These are phyloP conservation scores for Drosophila differens DNA, from an alignment of 2,888 invertebrate species.

Conservation along the genomic window DNA sequence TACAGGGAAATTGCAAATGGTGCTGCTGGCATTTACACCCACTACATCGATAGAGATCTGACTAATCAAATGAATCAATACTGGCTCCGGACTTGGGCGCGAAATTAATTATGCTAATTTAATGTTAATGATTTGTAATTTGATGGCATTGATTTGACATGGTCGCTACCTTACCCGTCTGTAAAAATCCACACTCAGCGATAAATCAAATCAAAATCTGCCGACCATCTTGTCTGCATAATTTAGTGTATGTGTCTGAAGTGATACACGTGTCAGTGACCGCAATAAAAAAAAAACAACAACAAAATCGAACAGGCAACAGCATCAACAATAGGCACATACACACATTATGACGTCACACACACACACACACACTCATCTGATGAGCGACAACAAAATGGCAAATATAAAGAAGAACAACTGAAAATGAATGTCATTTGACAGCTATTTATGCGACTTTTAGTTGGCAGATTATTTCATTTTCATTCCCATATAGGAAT, in stretches of 20 bases:
- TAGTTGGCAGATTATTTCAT: conserved; percentile 75
- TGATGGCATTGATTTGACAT: conserved; percentile 73
- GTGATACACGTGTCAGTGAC: conserved; percentile 73
- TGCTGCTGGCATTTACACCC: conserved; percentile 14
- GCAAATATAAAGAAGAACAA: conserved; percentile 58
- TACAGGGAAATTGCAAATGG: conserved; percentile 36
- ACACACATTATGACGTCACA: conserved; percentile 39
- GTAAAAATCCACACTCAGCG: conserved; percentile 49
- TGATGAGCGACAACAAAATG: conserved; percentile 36
- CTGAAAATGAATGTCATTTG: conserved; percentile 68
- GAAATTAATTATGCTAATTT: conserved; percentile 77
- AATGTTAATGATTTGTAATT: conserved; percentile 68
- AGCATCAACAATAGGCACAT: conserved; percentile 33
- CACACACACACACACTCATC: conserved; percentile 20
- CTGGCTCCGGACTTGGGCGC: conserved; percentile 26
- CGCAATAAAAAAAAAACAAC: conserved; percentile 47
- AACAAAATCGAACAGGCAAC: conserved; percentile 21
- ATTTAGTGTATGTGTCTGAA: conserved; percentile 62
- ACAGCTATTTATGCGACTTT: conserved; percentile 73
- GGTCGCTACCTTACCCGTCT: conserved; percentile 22
- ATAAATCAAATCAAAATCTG: conserved; percentile 71
- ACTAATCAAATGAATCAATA: conserved; percentile 53
- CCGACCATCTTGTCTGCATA: conserved; percentile 64
- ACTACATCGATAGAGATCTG: conserved; percentile 16
- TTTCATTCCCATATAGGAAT: conserved; percentile 58